phyloP scores from a whole-genome alignment of 2,888 invertebrate genomes.

The Sceliomorpha sp. region DNA sequence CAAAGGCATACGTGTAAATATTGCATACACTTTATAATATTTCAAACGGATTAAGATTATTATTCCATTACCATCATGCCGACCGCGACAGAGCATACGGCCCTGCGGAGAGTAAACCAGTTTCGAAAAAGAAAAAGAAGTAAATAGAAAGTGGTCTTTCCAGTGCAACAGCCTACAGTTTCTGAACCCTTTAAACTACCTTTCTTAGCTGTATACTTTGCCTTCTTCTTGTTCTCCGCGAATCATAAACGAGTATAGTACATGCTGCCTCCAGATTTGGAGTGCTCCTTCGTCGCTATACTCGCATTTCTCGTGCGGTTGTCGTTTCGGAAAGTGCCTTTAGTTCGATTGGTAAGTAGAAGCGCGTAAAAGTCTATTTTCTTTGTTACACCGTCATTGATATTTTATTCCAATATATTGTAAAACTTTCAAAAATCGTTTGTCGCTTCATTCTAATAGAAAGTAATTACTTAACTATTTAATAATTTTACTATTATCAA shows the following conservation, averaged over 20 bases:
- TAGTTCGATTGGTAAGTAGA: conserved; percentile 76
- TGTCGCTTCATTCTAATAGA: too few species aligned
- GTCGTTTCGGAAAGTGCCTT: conserved; percentile 80
- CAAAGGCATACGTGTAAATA: not conserved
- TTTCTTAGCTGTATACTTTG: conserved; percentile 56
- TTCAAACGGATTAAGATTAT: conserved; percentile 33
- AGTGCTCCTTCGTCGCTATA: conserved; percentile 69
- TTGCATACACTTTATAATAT: conserved; percentile 13
- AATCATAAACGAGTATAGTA: conserved; percentile 59
- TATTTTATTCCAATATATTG: too few species aligned
- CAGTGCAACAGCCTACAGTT: conserved; percentile 74
- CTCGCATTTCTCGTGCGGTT: conserved; percentile 81
- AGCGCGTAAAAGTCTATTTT: conserved; percentile 15
- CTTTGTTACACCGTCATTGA: not conserved
- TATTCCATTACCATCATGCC: conserved; percentile 19
- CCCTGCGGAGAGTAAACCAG: conserved; percentile 54
- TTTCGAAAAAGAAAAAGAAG: conserved; percentile 63
- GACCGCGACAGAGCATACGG: conserved; percentile 39
- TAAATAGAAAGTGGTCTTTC: conserved; percentile 79
- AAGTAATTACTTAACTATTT: too few species aligned
- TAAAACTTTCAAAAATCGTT: too few species aligned
- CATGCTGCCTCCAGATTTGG: conserved; percentile 65
- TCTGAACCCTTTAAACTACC: conserved; percentile 67
- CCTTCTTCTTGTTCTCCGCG: conserved; percentile 68
- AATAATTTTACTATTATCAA: too few species aligned